These are phyloP conservation scores for Actinostola sp. DNA, from an alignment of 92 coral and sea anemone genomes.

Conservation along the genomic window DNA sequence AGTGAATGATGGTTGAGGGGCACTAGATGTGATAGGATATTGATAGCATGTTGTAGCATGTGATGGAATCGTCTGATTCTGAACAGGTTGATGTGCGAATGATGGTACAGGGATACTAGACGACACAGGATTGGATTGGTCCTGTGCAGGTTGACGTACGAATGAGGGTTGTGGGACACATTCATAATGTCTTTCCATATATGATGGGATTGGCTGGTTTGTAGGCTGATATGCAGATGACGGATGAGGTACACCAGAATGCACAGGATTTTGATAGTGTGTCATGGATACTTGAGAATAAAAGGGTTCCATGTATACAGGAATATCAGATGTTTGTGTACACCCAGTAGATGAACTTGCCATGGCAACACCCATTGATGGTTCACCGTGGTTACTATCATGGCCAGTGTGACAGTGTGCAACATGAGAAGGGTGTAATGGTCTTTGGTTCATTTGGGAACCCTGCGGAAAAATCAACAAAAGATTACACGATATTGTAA, in stretches of 20 bases:
- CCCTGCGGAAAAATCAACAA: conserved; percentile 1
- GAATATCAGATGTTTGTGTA: not conserved
- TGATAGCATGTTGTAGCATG: not conserved
- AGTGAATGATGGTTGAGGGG: not conserved
- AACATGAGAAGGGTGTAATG: not conserved
- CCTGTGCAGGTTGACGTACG: not conserved
- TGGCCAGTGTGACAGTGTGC: not conserved
- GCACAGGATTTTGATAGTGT: too few species aligned
- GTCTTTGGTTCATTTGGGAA: not conserved
- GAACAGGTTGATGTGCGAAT: not conserved
- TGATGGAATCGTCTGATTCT: too few species aligned
- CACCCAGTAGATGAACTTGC: too few species aligned
- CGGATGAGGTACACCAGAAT: too few species aligned
- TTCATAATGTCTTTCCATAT: not conserved
- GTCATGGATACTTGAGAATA: not conserved
- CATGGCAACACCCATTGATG: not conserved
- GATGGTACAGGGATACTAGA: not conserved
- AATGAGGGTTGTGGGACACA: not conserved
- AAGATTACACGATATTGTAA: too few species aligned
- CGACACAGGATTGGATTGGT: not conserved
- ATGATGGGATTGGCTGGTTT: too few species aligned
- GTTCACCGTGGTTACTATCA: not conserved
- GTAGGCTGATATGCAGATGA: too few species aligned
- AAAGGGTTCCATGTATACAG: not conserved
- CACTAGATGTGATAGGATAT: not conserved